Evolutionary conservation across 2,888 invertebrate genomes (phyloP), one percentile per base, ranked within the genome.

Genomic region (Andrena fulva): DNA sequence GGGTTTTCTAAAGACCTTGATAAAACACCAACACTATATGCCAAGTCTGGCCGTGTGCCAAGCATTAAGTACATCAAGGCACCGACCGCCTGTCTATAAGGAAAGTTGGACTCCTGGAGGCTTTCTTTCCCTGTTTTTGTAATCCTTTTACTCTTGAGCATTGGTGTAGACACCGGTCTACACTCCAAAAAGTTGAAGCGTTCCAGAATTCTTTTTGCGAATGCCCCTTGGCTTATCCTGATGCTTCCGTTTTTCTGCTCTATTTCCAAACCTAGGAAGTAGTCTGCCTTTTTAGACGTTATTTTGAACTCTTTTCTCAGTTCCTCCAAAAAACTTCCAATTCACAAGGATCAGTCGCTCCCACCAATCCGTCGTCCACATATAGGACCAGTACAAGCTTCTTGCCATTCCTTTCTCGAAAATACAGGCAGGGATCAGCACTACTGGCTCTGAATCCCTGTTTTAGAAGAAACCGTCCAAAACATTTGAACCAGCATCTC

Each of bases 1-100:
- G n/a, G 27, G 20, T 31, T 50, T 7, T 33, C 50, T 59, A 59
- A 59, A 56, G 50, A 88, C 62, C 85, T 78, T 60, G 85, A 80
- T 60, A 85, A 71, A 24, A 42, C 31, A 60, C 83, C 84, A 0
- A 80, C 75, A 2, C 80, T 69, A 64, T 85, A 70, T 8, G 85
- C 60, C 8, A 88, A 82, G 48, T 85, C 85, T 7, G 86, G 83
- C 8, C 48, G 35, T 10, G 60, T 70, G 12, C 20, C 4, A 3
- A 70, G 29, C 12, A 60, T 27, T 12, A 60, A 7, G 7, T 70
- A 60, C 48, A 60, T 70, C 5, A 70, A 48, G 1, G 16, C 16
- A 10, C 60, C 70, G 2, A 70, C 35, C 0, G 35, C 20, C 29
- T 70, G 35, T 16, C 64, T 33, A 35, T 48, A 64, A 10, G 64